These are phyloP conservation scores for Rhabdomys dilectus DNA, from an alignment of 2,113 vertebrate species.

Conservation along the genomic window DNA sequence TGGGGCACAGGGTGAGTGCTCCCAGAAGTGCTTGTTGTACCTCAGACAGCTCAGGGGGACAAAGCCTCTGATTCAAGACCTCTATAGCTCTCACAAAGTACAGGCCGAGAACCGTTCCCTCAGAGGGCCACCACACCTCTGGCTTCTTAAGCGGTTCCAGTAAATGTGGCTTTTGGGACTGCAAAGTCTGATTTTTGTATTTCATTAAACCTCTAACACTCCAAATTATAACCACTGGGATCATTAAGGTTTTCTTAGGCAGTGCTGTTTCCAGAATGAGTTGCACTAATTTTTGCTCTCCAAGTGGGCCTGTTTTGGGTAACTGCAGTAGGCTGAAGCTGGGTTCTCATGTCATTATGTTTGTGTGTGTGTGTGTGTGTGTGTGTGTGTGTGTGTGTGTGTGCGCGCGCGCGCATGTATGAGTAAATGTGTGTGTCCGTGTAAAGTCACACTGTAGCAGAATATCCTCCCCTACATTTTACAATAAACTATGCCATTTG, in stretches of 20 bases:
- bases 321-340: rapidly evolving
- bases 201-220: neutral
- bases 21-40: rapidly evolving
- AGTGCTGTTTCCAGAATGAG: neutral
- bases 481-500: too few relatives aligned
- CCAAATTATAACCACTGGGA: neutral
- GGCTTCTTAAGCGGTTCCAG: neutral
- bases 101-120: rapidly evolving
- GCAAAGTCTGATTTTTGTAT: neutral
- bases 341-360: neutral
- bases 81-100: too few relatives aligned
- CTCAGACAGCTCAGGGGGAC: neutral
- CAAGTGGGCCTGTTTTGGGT: neutral
- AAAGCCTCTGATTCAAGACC: neutral
- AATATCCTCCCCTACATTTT: too few relatives aligned
- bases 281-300: neutral
- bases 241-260: constrained; percentile 1
- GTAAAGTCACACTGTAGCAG: neutral
- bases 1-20: neutral
- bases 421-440: neutral
- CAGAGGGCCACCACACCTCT: rapidly evolving
- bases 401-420: too few relatives aligned
- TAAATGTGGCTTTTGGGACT: neutral
- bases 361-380: too few relatives aligned
- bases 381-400: neutral